These are phyloP conservation scores for Tigriopus japonicus DNA, from an alignment of 1,140 invertebrate species.

Conservation along the genomic window DNA sequence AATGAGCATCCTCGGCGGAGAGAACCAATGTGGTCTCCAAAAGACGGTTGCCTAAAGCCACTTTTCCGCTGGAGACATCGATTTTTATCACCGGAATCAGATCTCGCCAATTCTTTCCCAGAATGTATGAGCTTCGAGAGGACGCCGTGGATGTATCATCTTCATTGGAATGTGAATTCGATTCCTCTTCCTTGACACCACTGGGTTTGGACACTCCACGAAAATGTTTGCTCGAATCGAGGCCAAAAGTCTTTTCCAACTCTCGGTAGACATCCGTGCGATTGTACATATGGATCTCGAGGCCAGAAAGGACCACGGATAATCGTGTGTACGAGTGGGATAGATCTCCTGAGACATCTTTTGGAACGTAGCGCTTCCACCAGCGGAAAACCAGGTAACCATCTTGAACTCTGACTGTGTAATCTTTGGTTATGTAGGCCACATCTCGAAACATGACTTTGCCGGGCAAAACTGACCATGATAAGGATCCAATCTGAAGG, in stretches of 20 bases:
- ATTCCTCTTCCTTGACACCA: neutral
- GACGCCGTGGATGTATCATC: conserved; percentile 17
- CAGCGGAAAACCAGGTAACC: conserved; percentile 74
- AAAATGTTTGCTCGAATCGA: conserved; percentile 46
- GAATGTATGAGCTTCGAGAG: conserved; percentile 15
- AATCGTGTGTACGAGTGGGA: conserved; percentile 78
- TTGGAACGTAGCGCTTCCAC: conserved; percentile 56
- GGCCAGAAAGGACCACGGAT: conserved; percentile 81
- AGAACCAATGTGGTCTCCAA: conserved; percentile 71
- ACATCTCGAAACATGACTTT: conserved; percentile 98
- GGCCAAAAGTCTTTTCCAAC: conserved; percentile 71
- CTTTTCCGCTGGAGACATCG: conserved; percentile 17
- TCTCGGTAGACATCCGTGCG: conserved; percentile 66
- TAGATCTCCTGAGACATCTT: conserved; percentile 85
- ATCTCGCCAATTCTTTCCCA: conserved; percentile 61
- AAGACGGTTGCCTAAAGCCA: conserved; percentile 90
- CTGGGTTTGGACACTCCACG: conserved; percentile 4
- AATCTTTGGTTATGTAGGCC: conserved; percentile 84
- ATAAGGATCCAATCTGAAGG: conserved; percentile 60
- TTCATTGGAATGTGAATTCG: conserved; percentile 21
- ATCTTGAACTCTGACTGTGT: conserved; percentile 78
- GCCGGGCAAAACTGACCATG: conserved; percentile 78
- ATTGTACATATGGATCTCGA: conserved; percentile 92
- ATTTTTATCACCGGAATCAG: conserved; percentile 83
- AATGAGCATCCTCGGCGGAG: conserved; percentile 80